These are phyloP conservation scores for Pachyuromys duprasi DNA, from an alignment of 2,797 vertebrate species.

Conservation along the genomic window DNA sequence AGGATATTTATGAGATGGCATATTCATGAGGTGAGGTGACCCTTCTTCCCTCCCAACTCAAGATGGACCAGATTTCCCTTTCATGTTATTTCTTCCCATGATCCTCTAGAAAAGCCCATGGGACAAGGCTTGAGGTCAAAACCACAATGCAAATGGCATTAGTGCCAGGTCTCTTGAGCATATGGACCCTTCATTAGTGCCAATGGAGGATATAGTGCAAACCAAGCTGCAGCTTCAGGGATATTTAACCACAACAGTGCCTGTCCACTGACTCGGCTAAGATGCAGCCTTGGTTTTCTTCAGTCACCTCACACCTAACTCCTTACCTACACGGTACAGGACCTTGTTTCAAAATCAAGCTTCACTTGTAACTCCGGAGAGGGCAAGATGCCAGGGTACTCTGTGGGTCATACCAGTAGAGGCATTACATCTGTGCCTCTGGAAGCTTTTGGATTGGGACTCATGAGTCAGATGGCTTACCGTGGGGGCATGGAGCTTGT, in stretches of 20 bases:
- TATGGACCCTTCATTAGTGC: neutral
- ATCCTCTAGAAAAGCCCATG: neutral
- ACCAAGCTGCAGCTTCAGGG: neutral
- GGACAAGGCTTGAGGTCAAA: neutral
- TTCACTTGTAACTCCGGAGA: neutral
- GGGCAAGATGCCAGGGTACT: neutral
- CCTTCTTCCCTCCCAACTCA: neutral
- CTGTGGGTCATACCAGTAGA: too few relatives aligned
- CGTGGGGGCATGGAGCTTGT: neutral
- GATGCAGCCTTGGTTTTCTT: neutral
- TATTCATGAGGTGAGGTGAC: neutral
- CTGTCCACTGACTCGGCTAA: neutral
- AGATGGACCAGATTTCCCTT: neutral
- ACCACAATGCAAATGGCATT: neutral
- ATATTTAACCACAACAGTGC: neutral
- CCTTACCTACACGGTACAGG: neutral
- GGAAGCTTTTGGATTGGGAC: neutral
- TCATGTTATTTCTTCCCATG: neutral
- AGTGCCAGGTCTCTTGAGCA: neutral
- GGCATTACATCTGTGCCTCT: neutral
- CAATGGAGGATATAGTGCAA: neutral
- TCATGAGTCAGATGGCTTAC: rapidly evolving
- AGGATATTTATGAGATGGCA: neutral
- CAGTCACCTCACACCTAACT: neutral
- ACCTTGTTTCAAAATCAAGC: neutral